Percentiles rank a stretch among this genome's conserved stretches.
phyloP scores from a whole-genome alignment of 1,140 invertebrate genomes.

The Sycobia sp. region DNA sequence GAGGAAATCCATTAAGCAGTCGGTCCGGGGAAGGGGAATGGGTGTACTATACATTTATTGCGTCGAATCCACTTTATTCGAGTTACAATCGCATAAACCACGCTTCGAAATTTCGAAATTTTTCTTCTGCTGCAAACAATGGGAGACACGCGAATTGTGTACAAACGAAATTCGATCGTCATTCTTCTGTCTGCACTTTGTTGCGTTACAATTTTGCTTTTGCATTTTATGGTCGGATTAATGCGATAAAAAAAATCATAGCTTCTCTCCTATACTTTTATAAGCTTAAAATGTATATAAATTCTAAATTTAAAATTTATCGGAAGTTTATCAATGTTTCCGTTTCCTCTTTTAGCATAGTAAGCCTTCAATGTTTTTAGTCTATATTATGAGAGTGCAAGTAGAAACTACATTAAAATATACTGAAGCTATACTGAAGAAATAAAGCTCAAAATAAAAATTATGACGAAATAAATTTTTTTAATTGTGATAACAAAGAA shows the following conservation, averaged over 20 bases:
- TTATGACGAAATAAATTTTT: too few species aligned
- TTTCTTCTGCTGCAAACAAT: constrained; percentile 14
- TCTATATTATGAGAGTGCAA: too few species aligned
- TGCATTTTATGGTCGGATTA: not conserved
- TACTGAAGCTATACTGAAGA: too few species aligned
- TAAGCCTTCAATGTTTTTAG: too few species aligned
- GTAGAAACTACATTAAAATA: too few species aligned
- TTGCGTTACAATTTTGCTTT: not conserved
- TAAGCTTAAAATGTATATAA: too few species aligned
- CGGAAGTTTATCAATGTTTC: too few species aligned
- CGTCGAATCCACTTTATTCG: constrained; percentile 14
- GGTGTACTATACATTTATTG: constrained; percentile 6
- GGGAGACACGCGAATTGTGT: not conserved
- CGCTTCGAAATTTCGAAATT: constrained; percentile 11
- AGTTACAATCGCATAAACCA: not conserved
- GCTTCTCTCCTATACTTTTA: too few species aligned
- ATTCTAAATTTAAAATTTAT: too few species aligned
- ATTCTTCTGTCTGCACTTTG: not conserved
- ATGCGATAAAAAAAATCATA: not conserved
- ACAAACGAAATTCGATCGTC: not conserved
- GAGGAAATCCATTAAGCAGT: constrained; percentile 25
- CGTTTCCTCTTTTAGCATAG: too few species aligned
- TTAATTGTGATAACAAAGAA: too few species aligned
- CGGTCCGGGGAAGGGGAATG: not conserved
- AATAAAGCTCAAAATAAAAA: too few species aligned